Conservation (phyloP, 2,888 invertebrate species). For the Acanthosepion esculentum region DNA sequence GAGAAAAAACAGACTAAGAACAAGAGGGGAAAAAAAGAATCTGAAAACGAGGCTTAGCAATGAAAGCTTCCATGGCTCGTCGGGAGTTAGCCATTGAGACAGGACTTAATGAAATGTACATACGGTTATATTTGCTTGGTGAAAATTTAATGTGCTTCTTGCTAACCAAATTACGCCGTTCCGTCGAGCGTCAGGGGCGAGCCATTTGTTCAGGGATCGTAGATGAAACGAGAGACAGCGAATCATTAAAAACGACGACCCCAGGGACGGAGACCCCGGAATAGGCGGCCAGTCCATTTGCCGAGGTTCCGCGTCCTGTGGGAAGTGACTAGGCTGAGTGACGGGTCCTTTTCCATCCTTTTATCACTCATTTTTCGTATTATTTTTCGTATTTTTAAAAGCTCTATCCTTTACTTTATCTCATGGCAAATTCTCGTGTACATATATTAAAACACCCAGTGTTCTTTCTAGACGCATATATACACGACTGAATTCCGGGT, state of each 20-base stretch:
- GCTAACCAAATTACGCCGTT: conserved; percentile 33
- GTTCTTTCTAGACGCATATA: background rate
- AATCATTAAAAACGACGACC: conserved; percentile 20
- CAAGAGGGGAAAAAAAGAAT: background rate
- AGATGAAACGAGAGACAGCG: conserved; percentile 13
- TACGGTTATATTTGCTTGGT: conserved; percentile 33
- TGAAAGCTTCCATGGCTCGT: background rate
- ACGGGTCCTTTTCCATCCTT: background rate
- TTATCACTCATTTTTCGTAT: background rate
- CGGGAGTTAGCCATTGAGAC: conserved; percentile 33
- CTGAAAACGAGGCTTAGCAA: background rate
- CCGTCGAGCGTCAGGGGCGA: background rate
- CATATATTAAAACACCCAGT: background rate
- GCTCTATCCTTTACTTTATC: background rate
- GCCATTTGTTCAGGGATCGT: conserved; percentile 33
- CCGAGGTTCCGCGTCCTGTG: background rate
- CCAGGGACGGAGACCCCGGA: background rate
- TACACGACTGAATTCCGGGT: background rate
- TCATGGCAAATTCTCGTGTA: background rate
- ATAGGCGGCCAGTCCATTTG: conserved; percentile 33
- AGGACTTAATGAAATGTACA: conserved; percentile 23
- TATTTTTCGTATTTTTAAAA: background rate
- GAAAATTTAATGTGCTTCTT: conserved; percentile 33
- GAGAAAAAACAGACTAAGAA: background rate
- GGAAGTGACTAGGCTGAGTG: background rate